A percentile compares a stretch with the other conserved stretches of the same genome.
phyloP scores from a whole-genome alignment of 2,797 vertebrate genomes.

The Bovichtus diacanthus region DNA sequence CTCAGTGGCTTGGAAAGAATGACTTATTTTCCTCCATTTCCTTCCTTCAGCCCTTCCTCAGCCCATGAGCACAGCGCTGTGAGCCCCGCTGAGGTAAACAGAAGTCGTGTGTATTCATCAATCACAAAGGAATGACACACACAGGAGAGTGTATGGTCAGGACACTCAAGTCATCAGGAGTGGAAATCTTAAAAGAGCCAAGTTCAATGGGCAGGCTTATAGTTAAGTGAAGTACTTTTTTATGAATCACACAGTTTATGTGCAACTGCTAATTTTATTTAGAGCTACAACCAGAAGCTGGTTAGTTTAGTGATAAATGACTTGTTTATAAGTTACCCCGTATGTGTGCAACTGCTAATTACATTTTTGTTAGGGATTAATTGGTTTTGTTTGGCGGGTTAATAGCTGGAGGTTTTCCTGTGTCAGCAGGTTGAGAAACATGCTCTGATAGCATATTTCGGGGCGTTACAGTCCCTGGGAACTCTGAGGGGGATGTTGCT shows the following conservation, averaged over 20 bases:
- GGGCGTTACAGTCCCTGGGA: constrained; percentile 59
- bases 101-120: constrained; percentile 44
- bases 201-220: constrained; percentile 11
- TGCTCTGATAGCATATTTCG: constrained; percentile 16
- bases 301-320: not conserved
- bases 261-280: not conserved
- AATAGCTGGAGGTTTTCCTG: constrained; percentile 11
- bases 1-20: constrained; percentile 76
- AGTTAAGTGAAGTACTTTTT: not conserved
- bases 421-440: constrained; percentile 43
- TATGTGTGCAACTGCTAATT: not conserved
- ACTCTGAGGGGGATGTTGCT: constrained; percentile 41
- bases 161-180: constrained; percentile 10
- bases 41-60: constrained; percentile 68
- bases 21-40: constrained; percentile 75
- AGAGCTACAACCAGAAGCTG: not conserved
- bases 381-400: not conserved
- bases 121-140: constrained; percentile 37
- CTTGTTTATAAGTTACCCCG: not conserved
- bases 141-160: constrained; percentile 5
- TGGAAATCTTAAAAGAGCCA: constrained; percentile 14
- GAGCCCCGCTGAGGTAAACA: constrained; percentile 60
- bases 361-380: not conserved
- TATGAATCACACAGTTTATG: not conserved
- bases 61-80: constrained; percentile 40